Evolutionary conservation across 2,113 vertebrate genomes (phyloP).

Genomic region (Dissostichus mawsoni): DNA sequence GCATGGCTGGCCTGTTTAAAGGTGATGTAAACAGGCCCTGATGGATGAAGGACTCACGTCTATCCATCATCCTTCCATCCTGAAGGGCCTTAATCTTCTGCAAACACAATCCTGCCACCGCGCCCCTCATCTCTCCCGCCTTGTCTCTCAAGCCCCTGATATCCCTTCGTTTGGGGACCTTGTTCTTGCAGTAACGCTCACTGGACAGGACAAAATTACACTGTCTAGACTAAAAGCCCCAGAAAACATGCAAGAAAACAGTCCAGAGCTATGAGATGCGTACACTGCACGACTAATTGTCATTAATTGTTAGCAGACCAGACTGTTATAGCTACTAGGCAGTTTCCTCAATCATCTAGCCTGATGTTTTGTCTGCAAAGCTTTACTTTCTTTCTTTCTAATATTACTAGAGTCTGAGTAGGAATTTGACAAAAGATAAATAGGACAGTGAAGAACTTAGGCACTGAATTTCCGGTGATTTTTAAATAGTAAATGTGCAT

Average conservation of each 20-base stretch:
- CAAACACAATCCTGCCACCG: slow-evolving; percentile 75
- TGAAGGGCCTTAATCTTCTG: slow-evolving; percentile 79
- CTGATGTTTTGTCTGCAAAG: slow-evolving; percentile 1
- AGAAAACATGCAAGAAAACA: slow-evolving; percentile 5
- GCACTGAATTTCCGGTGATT: neutral
- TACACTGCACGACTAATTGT: slow-evolving; percentile 62
- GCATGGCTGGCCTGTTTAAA: slow-evolving; percentile 68
- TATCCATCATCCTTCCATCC: slow-evolving; percentile 78
- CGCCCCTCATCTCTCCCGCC: slow-evolving; percentile 57
- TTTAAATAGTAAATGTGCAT: neutral
- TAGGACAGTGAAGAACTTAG: no score
- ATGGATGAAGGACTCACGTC: slow-evolving; percentile 75
- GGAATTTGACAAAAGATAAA: neutral
- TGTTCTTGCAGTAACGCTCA: slow-evolving; percentile 46
- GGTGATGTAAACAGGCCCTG: slow-evolving; percentile 79
- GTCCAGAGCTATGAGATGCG: slow-evolving; percentile 21
- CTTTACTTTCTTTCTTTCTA: slow-evolving; percentile 5
- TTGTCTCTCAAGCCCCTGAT: slow-evolving; percentile 68
- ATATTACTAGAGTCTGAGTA: neutral
- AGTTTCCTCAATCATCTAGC: slow-evolving; percentile 21
- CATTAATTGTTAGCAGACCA: slow-evolving; percentile 72
- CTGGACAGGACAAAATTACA: slow-evolving; percentile 54
- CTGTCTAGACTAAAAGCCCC: slow-evolving; percentile 47
- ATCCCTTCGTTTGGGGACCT: slow-evolving; percentile 64
- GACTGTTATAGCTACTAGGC: slow-evolving; percentile 21